Evolutionary conservation across 2,888 invertebrate genomes (phyloP), one percentile per base, ranked within the genome.

Genomic region (Noctua janthina): DNA sequence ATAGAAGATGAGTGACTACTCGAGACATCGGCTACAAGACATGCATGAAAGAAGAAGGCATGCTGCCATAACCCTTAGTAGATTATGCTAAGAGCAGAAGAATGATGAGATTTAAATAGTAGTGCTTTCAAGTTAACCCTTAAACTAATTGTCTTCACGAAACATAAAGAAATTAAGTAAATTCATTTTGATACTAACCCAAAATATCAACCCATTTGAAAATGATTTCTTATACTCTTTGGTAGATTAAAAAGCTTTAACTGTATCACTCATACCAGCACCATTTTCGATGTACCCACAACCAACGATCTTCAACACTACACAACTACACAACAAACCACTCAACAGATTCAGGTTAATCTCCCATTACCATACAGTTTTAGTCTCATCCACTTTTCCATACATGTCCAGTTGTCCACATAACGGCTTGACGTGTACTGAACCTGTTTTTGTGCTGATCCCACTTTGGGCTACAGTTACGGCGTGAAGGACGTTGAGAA

Each of bases 341-440:
- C 72, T 68, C 77, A 69, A 23, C 49, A n/a, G 35, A 85, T 83
- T 82, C 87, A 82, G 85, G 77, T 80, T 83, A 86, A 86, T 83
- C 77, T 80, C 39, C 15, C 68, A 91, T 88, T 86, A 87, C 64
- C 88, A 90, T 91, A 86, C 72, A 82, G 67, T 71, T 88, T 87
- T 86, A 86, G 90, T 78, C 29, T 69, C 73, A 82, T 81, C 84
- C 64, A 81, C 79, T 80, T 81, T 39, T 73, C 81, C 82, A 59
- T 88, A 84, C 54, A 83, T 46, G 85, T 39, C n/a, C 46, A 82
- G 67, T 81, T 29, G 54, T 69, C 15, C 69, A 66, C 68, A 46
- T 89, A 89, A 88, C 90, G 83, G 86, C 74, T 67, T n/a, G 51
- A 76, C 78, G 59, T 73, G 78, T 74, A 76, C 59, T 77, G 73